These are phyloP conservation scores for Polymixis flavicincta DNA, from an alignment of 2,888 invertebrate species.

Conservation along the genomic window DNA sequence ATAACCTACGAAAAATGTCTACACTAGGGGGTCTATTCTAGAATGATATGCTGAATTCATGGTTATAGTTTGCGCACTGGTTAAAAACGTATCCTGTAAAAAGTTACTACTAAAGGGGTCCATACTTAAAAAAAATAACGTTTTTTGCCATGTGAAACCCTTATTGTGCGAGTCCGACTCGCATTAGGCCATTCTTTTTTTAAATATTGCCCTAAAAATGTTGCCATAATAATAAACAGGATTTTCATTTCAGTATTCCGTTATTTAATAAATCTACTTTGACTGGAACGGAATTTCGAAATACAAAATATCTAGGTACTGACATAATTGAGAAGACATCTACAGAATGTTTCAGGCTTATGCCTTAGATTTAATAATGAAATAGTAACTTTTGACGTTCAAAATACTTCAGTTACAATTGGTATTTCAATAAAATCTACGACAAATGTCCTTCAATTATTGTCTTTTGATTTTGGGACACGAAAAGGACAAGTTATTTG, in stretches of 20 bases:
- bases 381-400: conserved; percentile 23
- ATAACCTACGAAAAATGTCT: too few species aligned
- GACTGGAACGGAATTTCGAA: conserved; percentile 1
- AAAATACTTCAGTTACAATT: conserved; percentile 24
- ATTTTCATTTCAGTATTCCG: neutral
- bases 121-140: too few species aligned
- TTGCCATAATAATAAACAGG: neutral
- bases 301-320: conserved; percentile 12
- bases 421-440: conserved; percentile 33
- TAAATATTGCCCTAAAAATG: neutral
- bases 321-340: conserved; percentile 9
- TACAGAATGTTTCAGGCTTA: conserved; percentile 8
- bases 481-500: neutral
- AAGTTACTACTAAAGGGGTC: too few species aligned
- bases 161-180: too few species aligned
- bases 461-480: neutral
- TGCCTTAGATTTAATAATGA: conserved; percentile 12
- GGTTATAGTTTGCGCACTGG: too few species aligned
- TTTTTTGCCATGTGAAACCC: too few species aligned
- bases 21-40: too few species aligned
- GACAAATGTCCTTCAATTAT: neutral
- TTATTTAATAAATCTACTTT: conserved; percentile 10
- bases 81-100: too few species aligned
- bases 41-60: too few species aligned
- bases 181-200: neutral